These are phyloP conservation scores for Rhogogaster chlorosoma DNA, from an alignment of 2,888 invertebrate species.

Conservation along the genomic window DNA sequence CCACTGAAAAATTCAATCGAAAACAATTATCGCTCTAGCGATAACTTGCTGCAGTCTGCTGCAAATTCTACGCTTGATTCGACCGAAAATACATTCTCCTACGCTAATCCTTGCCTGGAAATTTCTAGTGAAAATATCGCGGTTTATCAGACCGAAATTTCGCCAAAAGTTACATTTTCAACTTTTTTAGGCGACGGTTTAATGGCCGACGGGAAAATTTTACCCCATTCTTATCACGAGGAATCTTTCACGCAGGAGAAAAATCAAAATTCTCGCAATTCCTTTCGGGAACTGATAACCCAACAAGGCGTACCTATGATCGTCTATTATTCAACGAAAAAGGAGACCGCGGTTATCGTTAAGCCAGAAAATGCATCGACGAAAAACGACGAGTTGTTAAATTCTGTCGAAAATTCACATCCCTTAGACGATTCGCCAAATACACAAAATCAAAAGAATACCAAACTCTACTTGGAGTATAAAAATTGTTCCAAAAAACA, in stretches of 20 bases:
- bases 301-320: constrained; percentile 55
- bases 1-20: neutral
- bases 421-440: constrained; percentile 63
- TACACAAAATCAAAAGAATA: constrained; percentile 67
- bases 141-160: neutral
- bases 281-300: constrained; percentile 49
- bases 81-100: constrained; percentile 32
- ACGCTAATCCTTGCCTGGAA: constrained; percentile 46
- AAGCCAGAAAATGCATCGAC: neutral
- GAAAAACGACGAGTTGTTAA: neutral
- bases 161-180: constrained; percentile 24
- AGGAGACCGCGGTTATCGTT: constrained; percentile 28
- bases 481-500: constrained; percentile 43
- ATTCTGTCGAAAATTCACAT: constrained; percentile 3
- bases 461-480: constrained; percentile 65
- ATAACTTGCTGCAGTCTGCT: constrained; percentile 39
- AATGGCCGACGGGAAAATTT: neutral
- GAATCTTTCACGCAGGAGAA: constrained; percentile 61
- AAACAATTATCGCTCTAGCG: constrained; percentile 26
- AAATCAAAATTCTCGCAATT: constrained; percentile 66
- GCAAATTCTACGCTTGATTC: constrained; percentile 9
- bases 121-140: constrained; percentile 36
- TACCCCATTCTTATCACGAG: neutral
- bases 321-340: constrained; percentile 58
- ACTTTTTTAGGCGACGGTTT: constrained; percentile 19